phyloP scores from a whole-genome alignment of 2,888 invertebrate species.

The Lottia scabra region DNA sequence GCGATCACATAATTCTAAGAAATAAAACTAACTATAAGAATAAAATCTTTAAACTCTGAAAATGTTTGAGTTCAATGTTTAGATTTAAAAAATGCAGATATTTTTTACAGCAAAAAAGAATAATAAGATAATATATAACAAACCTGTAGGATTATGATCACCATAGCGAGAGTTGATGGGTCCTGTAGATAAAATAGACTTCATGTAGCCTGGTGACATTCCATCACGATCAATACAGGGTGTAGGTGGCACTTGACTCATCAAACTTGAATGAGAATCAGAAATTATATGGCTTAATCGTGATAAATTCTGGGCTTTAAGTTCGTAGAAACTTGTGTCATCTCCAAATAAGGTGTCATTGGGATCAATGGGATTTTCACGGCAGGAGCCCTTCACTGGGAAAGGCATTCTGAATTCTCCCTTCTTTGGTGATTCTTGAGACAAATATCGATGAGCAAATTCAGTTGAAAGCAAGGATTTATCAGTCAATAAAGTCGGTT shows the following conservation, averaged over 20 bases:
- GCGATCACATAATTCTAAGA: no score
- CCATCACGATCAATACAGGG: background rate
- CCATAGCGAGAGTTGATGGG: background rate
- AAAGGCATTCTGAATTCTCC: background rate
- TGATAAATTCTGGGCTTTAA: slow-evolving; percentile 14
- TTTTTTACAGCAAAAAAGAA: no score
- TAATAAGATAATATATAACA: no score
- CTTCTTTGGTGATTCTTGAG: slow-evolving; percentile 28
- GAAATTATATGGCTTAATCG: slow-evolving; percentile 6
- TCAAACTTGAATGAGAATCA: slow-evolving; percentile 9
- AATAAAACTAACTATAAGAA: no score
- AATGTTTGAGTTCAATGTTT: no score
- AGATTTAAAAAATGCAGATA: no score
- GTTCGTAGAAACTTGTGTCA: slow-evolving; percentile 13
- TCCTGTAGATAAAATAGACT: slow-evolving; percentile 21
- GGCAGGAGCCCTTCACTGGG: background rate
- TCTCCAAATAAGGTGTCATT: slow-evolving; percentile 6
- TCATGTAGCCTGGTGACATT: slow-evolving; percentile 22
- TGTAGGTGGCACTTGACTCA: background rate
- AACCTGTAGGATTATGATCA: background rate
- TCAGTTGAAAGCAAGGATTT: slow-evolving; percentile 43
- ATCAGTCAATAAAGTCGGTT: slow-evolving; percentile 40
- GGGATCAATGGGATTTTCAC: slow-evolving; percentile 5
- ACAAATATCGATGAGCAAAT: slow-evolving; percentile 48
- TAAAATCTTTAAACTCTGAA: no score